phyloP scores from a whole-genome alignment of 1,140 invertebrate genomes.

The Drosophila quadrilineata region DNA sequence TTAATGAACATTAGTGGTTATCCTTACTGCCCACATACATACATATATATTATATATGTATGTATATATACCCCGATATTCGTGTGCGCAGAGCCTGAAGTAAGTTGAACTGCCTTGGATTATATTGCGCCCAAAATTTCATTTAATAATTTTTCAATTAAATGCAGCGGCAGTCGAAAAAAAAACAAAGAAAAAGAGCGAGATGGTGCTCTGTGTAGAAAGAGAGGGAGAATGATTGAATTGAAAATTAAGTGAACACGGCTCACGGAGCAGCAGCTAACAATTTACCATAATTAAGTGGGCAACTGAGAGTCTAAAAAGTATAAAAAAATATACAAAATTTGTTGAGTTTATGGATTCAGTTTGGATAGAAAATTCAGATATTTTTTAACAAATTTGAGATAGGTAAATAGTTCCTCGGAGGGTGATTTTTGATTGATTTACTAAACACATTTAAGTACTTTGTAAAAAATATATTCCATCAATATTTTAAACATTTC shows the following conservation, averaged over 20 bases:
- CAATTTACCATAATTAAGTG: constrained; percentile 48
- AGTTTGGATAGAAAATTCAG: no score
- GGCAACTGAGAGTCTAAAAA: constrained; percentile 7
- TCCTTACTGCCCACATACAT: constrained; percentile 28
- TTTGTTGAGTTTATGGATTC: no score
- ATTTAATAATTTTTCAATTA: constrained; percentile 79
- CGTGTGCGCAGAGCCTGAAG: background rate
- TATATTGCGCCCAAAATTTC: constrained; percentile 51
- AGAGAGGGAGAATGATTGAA: no score
- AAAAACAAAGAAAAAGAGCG: constrained; percentile 5
- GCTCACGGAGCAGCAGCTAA: constrained; percentile 21
- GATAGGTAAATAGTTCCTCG: background rate
- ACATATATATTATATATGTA: background rate
- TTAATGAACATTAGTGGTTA: constrained; percentile 73
- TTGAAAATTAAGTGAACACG: constrained; percentile 17
- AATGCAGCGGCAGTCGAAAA: constrained; percentile 51
- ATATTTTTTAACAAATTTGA: no score
- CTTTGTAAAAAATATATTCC: no score
- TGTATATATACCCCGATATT: background rate
- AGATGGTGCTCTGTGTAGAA: no score
- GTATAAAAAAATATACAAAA: no score
- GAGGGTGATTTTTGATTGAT: background rate
- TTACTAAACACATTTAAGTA: no score
- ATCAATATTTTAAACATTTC: no score
- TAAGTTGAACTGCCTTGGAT: constrained; percentile 40